Conservation (phyloP, 2,888 invertebrate species). For the Adelognathus sp. region DNA sequence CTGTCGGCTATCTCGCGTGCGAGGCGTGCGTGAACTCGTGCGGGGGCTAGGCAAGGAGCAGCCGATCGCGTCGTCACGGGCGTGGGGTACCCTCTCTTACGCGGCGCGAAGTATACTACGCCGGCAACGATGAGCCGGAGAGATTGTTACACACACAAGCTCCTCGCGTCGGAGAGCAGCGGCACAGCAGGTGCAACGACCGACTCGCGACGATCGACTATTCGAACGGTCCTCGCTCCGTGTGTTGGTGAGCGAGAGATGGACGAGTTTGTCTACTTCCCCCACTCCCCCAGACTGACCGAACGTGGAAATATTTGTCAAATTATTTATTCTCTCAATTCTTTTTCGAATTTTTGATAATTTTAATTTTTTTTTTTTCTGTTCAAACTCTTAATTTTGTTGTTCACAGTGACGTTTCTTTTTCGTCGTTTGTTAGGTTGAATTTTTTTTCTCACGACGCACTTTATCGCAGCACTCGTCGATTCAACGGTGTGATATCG, state of each 20-base stretch:
- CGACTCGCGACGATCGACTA: conserved; percentile 1
- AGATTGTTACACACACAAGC: too few species aligned
- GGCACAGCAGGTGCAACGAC: conserved; percentile 26
- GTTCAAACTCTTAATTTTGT: too few species aligned
- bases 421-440: too few species aligned
- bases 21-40: neutral
- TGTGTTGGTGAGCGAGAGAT: too few species aligned
- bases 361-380: neutral
- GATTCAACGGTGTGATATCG: too few species aligned
- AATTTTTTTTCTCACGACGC: too few species aligned
- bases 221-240: neutral
- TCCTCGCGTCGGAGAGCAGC: neutral
- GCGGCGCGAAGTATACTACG: neutral
- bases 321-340: neutral
- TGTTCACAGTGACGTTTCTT: too few species aligned
- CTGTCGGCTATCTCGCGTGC: too few species aligned
- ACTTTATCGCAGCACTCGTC: too few species aligned
- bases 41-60: neutral
- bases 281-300: neutral
- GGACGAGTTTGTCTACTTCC: too few species aligned
- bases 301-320: neutral
- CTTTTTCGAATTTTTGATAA: neutral
- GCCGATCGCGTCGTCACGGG: neutral
- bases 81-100: neutral
- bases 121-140: neutral